phyloP scores from a whole-genome alignment of 2,113 vertebrate species.

The Glaucidium brasilianum region DNA sequence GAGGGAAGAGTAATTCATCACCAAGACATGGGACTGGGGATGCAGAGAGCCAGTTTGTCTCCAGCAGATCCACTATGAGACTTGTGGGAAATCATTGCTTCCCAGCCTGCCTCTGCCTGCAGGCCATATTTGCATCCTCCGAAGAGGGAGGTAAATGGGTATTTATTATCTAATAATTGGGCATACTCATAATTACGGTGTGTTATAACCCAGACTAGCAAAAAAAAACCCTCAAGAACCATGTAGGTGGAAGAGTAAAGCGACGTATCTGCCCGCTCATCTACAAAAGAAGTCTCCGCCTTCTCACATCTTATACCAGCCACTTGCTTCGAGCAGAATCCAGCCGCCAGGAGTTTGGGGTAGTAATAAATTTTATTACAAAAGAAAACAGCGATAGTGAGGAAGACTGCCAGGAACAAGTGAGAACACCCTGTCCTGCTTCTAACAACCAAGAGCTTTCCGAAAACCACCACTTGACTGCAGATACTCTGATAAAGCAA shows the following conservation, averaged over 20 bases:
- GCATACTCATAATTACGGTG: not conserved
- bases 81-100: not conserved
- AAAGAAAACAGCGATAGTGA: no score
- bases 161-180: not conserved
- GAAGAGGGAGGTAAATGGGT: not conserved
- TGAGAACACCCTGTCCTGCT: accelerated
- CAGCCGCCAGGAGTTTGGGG: no score
- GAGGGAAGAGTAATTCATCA: not conserved
- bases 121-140: not conserved
- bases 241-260: not conserved
- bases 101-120: not conserved
- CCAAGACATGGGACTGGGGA: not conserved
- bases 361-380: not conserved
- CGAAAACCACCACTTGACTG: not conserved
- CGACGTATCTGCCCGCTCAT: accelerated
- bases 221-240: not conserved
- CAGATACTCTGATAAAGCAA: not conserved
- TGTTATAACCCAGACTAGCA: not conserved
- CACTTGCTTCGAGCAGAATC: not conserved
- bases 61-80: not conserved
- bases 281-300: not conserved
- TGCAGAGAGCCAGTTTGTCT: not conserved
- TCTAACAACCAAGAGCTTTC: not conserved
- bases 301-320: not conserved
- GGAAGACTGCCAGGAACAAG: not conserved